phyloP scores from a whole-genome alignment of 2,113 vertebrate species.

The Anser brachyrhynchus region DNA sequence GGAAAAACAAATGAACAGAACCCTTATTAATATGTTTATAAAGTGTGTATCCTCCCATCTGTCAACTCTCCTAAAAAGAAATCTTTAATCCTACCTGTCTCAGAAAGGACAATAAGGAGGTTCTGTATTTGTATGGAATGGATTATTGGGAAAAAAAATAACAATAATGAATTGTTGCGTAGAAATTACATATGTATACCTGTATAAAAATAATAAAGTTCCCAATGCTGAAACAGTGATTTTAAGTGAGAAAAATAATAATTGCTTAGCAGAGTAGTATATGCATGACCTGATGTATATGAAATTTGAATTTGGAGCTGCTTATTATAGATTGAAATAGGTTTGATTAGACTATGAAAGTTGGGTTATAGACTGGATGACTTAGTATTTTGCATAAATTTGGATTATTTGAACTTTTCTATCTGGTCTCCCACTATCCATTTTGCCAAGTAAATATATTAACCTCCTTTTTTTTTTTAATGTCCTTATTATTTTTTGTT shows the following conservation, averaged over 20 bases:
- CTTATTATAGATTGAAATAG: slow-evolving; percentile 29
- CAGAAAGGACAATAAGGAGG: slow-evolving; percentile 9
- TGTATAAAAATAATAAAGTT: background rate
- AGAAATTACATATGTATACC: background rate
- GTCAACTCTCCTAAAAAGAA: slow-evolving; percentile 13
- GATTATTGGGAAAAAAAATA: slow-evolving; percentile 25
- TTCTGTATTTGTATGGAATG: background rate
- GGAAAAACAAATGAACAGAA: background rate
- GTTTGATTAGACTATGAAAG: slow-evolving; percentile 12
- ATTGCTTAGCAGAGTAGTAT: background rate
- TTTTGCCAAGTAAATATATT: slow-evolving; percentile 35
- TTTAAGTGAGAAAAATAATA: background rate
- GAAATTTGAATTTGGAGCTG: background rate
- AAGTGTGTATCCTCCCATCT: background rate
- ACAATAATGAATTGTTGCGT: slow-evolving; percentile 8
- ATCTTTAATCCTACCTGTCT: slow-evolving; percentile 8
- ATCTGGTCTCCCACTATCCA: slow-evolving; percentile 3
- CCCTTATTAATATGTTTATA: background rate
- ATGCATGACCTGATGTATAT: background rate
- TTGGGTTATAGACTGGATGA: background rate
- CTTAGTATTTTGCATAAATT: slow-evolving; percentile 26
- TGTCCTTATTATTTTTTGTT: background rate
- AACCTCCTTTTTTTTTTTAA: background rate
- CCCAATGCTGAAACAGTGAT: background rate
- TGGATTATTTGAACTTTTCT: background rate